Evolutionary conservation across 2,113 vertebrate species (phyloP).

Genomic region (Carassius auratus): DNA sequence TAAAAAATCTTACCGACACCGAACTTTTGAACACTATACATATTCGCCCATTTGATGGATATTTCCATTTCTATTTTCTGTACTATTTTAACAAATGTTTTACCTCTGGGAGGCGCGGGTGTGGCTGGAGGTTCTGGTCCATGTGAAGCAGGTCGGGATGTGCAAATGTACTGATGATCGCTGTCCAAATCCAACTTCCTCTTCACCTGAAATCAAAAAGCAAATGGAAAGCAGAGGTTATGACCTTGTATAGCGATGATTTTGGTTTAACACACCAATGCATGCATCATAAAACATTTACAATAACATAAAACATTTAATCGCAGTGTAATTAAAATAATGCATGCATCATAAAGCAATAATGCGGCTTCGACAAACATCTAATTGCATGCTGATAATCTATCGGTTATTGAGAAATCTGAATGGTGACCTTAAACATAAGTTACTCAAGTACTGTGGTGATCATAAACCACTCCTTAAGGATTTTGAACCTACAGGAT

Average conservation of each 20-base stretch:
- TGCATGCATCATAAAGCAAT: neutral
- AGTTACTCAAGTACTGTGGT: no score
- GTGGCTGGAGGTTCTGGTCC: constrained; percentile 77
- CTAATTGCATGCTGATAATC: neutral
- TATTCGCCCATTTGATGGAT: neutral
- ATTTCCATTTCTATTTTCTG: neutral
- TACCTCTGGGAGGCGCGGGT: constrained; percentile 78
- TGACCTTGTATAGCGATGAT: neutral
- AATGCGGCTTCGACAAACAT: neutral
- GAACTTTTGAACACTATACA: neutral
- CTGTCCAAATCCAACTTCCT: constrained; percentile 94
- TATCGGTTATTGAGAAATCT: neutral
- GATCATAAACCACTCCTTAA: no score
- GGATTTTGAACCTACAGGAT: no score
- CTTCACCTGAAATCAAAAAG: constrained; percentile 82
- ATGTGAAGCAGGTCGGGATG: constrained; percentile 73
- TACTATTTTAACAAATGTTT: neutral
- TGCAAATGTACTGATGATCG: constrained; percentile 92
- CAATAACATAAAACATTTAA: no score
- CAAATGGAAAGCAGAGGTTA: neutral
- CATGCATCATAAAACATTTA: neutral
- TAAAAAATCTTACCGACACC: neutral
- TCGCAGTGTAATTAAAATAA: neutral
- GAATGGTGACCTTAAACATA: no score
- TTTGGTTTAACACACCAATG: neutral